A percentile compares a stretch with the other conserved stretches of the same genome.
phyloP scores from a whole-genome alignment of 2,113 vertebrate genomes.

The Eolophus roseicapilla region DNA sequence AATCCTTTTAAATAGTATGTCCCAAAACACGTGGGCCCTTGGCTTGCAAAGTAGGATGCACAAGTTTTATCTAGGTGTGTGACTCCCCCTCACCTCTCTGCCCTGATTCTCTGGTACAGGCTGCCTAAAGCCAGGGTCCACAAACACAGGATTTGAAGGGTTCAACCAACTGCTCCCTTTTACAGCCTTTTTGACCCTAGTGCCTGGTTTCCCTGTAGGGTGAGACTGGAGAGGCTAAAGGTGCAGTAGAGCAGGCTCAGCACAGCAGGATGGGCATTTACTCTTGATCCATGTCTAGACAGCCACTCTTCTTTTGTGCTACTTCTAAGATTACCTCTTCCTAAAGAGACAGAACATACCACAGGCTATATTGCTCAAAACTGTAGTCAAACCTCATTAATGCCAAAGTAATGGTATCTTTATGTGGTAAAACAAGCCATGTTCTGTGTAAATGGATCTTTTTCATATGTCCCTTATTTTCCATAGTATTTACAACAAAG shows the following conservation, averaged over 20 bases:
- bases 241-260: neutral
- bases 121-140: neutral
- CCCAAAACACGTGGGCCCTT: neutral
- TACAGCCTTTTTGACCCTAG: neutral
- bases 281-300: neutral
- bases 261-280: neutral
- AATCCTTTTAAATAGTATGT: constrained; percentile 6
- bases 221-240: neutral
- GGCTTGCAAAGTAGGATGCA: neutral
- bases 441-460: neutral
- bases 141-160: neutral
- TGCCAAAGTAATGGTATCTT: neutral
- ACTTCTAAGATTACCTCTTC: neutral
- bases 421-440: neutral
- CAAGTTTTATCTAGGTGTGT: neutral
- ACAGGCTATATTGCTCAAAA: neutral
- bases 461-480: neutral
- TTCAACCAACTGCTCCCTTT: neutral
- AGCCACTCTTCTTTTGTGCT: neutral
- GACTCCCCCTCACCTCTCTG: neutral
- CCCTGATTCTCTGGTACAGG: neutral
- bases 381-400: neutral
- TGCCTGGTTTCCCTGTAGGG: neutral
- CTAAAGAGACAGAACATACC: neutral
- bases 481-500: neutral